phyloP scores from a whole-genome alignment of 2,888 invertebrate species.

The Chaetogeoica ovagalla region DNA sequence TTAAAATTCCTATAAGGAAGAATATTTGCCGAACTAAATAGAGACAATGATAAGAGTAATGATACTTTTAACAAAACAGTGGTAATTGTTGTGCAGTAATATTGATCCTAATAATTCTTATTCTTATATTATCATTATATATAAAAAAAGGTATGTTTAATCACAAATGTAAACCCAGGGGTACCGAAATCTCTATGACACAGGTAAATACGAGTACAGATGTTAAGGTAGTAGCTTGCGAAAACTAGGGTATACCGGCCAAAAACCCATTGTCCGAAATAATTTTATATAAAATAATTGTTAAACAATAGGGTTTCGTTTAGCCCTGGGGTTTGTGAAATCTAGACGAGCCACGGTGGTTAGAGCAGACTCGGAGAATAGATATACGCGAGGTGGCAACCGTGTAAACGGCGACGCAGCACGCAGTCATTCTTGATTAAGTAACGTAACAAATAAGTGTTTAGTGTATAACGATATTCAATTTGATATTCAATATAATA shows the following conservation, averaged over 20 bases:
- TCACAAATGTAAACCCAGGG: not conserved
- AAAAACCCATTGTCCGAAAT: slow-evolving; percentile 12
- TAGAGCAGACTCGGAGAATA: not conserved
- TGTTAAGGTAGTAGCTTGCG: not conserved
- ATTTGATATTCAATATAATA: too few species aligned
- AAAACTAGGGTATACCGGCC: not conserved
- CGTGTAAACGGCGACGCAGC: too few species aligned
- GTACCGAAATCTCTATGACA: not conserved
- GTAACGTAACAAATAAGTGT: too few species aligned
- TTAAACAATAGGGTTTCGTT: slow-evolving; percentile 18
- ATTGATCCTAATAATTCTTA: not conserved
- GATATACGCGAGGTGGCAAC: not conserved
- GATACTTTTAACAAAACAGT: not conserved
- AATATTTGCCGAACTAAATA: too few species aligned
- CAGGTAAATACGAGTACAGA: not conserved
- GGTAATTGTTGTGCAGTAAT: not conserved
- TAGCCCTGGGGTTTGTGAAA: slow-evolving; percentile 20
- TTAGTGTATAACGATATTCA: too few species aligned
- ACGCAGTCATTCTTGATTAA: too few species aligned
- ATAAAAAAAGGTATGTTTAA: not conserved
- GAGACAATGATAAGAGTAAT: not conserved
- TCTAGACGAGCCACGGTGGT: not conserved
- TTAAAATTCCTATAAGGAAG: too few species aligned
- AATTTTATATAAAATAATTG: not conserved
- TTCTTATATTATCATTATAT: not conserved